Base-by-base conservation (phyloP, 2,797 vertebrate genomes). In the Hydrocynus forskahlii region DNA sequence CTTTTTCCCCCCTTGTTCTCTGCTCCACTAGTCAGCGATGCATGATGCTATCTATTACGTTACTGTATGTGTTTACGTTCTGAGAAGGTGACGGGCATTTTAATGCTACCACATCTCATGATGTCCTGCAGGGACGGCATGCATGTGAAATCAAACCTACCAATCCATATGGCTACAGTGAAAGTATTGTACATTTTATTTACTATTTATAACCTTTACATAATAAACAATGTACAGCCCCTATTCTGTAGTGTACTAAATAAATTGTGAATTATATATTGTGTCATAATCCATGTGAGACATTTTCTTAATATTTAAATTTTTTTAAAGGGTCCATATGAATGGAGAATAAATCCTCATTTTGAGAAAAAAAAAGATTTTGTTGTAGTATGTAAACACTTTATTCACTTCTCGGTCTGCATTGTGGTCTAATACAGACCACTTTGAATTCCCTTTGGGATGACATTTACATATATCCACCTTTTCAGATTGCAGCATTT, bases 31-130 rank as follows among this genome's bases (percentile, higher is more conserved):
- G 83, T 87, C 88, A 88, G 57, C 76, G 86, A 85, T 83, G 88
- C 77, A 9, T 88, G 91, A 90, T 91, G 86, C 89, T 90, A 90
- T 93, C 91, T 92, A 86, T 91, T 90, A 90, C 90, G 88, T 85
- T 82, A 87, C 87, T 87, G 83, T 86, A 84, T 87, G 84, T 89
- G 90, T 91, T 92, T 92, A 90, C 89, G 90, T 91, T 89, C 87
- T 81, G 83, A 79, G 83, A 85, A 63, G 76, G 79, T 73, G 82
- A 87, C 84, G 59, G 75, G 84, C 75, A 74, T 92, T 92, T 92
- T 92, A 92, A 92, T 92, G 89, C 91, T 87, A 86, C 87, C 88
- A 87, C 88, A 91, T 89, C 86, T 84, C 87, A 90, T 90, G 87
- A 89, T 89, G 86, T 89, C 88, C 86, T 86, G 84, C 86, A 78